These are phyloP conservation scores for Stegodyphus dumicola DNA, from an alignment of 1,140 invertebrate species.

Conservation along the genomic window DNA sequence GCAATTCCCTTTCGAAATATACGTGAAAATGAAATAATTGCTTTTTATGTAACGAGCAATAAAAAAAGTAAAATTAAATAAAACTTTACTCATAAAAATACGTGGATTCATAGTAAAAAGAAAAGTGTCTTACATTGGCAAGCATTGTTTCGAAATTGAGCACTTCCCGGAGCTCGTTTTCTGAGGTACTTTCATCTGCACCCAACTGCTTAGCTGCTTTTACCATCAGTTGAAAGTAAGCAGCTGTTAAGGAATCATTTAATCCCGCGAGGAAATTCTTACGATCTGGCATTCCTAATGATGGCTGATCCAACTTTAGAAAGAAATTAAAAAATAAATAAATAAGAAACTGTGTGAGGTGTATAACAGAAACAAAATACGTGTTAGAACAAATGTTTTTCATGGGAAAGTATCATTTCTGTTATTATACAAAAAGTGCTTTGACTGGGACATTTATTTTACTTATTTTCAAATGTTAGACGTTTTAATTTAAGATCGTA, in stretches of 20 bases:
- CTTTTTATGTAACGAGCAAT: not conserved
- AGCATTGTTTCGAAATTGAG: conserved; percentile 91
- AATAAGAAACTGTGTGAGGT: no score
- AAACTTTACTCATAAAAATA: no score
- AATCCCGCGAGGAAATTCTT: conserved; percentile 84
- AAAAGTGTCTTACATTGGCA: conserved; percentile 80
- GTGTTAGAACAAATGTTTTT: no score
- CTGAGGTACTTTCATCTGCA: conserved; percentile 77
- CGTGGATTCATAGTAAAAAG: no score
- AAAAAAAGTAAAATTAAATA: not conserved
- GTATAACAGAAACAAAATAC: no score
- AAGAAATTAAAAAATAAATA: not conserved
- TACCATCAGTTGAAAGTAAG: conserved; percentile 71
- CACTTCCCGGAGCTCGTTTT: conserved; percentile 83
- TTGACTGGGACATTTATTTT: no score
- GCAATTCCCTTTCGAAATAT: no score
- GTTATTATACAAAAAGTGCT: no score
- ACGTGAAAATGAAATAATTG: no score
- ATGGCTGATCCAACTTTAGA: conserved; percentile 88
- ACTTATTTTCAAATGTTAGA: no score
- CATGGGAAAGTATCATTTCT: no score
- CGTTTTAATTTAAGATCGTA: no score
- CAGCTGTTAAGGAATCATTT: conserved; percentile 68
- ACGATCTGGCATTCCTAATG: conserved; percentile 82
- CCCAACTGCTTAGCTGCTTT: conserved; percentile 89